Evolutionary conservation across 2,888 invertebrate genomes (phyloP).

Genomic region (Nemotelus pantherinus): DNA sequence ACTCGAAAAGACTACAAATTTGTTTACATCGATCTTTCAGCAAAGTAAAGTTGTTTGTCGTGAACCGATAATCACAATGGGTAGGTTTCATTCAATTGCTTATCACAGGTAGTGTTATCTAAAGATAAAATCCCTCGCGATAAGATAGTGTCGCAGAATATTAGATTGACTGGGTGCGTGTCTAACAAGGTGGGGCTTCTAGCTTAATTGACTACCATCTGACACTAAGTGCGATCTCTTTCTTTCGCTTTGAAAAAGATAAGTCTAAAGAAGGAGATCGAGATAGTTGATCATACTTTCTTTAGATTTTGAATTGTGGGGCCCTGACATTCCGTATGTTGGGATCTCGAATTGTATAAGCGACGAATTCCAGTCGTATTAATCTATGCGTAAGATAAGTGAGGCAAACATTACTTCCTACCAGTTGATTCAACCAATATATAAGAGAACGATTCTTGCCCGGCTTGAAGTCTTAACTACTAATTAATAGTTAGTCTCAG

Average conservation of each 20-base stretch:
- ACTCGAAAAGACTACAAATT: background rate
- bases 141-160: conserved; percentile 14
- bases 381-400: no score
- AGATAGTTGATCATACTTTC: background rate
- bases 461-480: background rate
- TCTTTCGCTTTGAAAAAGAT: background rate
- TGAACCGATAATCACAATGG: conserved; percentile 6
- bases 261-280: background rate
- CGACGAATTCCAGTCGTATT: no score
- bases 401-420: no score
- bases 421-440: no score
- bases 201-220: conserved; percentile 22
- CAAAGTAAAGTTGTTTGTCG: background rate
- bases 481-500: conserved; percentile 21
- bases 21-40: conserved; percentile 16
- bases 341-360: no score
- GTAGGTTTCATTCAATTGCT: conserved; percentile 18
- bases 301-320: background rate
- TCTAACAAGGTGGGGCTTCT: conserved; percentile 34
- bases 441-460: no score
- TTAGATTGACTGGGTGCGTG: background rate
- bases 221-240: background rate
- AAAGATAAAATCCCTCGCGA: conserved; percentile 1
- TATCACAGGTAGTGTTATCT: conserved; percentile 4
- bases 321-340: no score